These are phyloP conservation scores for Phylloscopus whistleri DNA, from an alignment of 2,113 vertebrate species.

Conservation along the genomic window DNA sequence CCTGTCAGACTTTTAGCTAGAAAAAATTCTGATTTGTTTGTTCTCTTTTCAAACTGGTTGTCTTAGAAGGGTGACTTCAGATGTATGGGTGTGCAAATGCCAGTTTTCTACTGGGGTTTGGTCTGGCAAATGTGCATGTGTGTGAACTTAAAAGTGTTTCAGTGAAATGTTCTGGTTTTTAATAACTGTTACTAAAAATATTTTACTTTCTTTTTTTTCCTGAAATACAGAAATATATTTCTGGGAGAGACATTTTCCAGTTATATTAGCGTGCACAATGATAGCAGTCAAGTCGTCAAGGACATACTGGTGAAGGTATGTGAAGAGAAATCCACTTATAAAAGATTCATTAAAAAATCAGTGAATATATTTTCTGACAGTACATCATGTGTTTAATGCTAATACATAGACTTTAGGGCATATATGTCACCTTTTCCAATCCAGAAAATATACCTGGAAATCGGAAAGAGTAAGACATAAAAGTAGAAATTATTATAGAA, in stretches of 20 bases:
- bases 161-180: not conserved
- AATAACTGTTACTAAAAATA: not conserved
- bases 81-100: not conserved
- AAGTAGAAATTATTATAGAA: not conserved
- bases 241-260: slow-evolving; percentile 97
- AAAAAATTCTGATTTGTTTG: not conserved
- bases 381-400: not conserved
- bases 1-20: not conserved
- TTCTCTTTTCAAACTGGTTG: not conserved
- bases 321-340: not conserved
- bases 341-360: not conserved
- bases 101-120: not conserved
- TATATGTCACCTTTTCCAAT: not conserved
- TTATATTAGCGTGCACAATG: slow-evolving; percentile 98
- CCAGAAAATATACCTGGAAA: not conserved
- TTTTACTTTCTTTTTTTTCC: not conserved
- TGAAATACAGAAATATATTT: slow-evolving; percentile 90
- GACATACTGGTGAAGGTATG: slow-evolving; percentile 96
- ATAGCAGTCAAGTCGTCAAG: slow-evolving; percentile 93
- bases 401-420: not conserved
- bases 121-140: not conserved
- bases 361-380: not conserved
- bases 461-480: not conserved
- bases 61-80: not conserved
- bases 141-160: not conserved